Base-by-base conservation (phyloP, 2,113 vertebrate genomes). In the Ciconia maguari region DNA sequence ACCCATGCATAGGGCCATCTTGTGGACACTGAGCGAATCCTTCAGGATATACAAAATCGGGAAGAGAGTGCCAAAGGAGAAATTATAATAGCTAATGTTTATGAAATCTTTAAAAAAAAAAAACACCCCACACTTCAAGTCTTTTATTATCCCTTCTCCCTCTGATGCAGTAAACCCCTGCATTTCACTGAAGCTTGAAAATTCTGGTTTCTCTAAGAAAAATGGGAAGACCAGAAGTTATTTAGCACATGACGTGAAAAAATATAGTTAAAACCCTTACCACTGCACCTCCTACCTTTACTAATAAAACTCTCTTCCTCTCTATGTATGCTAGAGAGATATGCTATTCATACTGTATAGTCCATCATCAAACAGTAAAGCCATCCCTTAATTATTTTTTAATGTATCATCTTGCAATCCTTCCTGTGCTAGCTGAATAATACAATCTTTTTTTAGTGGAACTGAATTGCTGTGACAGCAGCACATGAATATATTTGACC, bases 41-140 rank as follows among this genome's bases (percentile, higher is more conserved):
- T 44, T 29, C 65, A 57, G 66, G 60, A 36, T 9, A 13, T 10
- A 7, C 24, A 51, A 32, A 32, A 18, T 2, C 21, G 0, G 81
- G 8, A 27, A 44, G 9, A 20, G 42, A 7, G 9, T 2, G 29
- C 44, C 44, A 1, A 4, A 25, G 32, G 4, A n/a, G 29, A 64
- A 57, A n/a, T 18, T 21, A 10, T 0, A 48, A 6, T 21, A 32
- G 32, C 24, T 9, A 5, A 2, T 0, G 46, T 2, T 17, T 32
- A 26, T 0, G 17, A 13, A n/a, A 82, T 44, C n/a, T 46, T 15
- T 13, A 5, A 55, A 21, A 52, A 44, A 27, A 32, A 18, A 46
- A 22, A 2, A 4, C 32, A 19, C 10, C 24, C 11, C 24, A n/a
- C 32, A 19, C 10, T 27, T 13, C 24, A n/a, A 10, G 5, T n/a